phyloP scores from a whole-genome alignment of 1,140 invertebrate genomes.

The Matsumurasca onukii region DNA sequence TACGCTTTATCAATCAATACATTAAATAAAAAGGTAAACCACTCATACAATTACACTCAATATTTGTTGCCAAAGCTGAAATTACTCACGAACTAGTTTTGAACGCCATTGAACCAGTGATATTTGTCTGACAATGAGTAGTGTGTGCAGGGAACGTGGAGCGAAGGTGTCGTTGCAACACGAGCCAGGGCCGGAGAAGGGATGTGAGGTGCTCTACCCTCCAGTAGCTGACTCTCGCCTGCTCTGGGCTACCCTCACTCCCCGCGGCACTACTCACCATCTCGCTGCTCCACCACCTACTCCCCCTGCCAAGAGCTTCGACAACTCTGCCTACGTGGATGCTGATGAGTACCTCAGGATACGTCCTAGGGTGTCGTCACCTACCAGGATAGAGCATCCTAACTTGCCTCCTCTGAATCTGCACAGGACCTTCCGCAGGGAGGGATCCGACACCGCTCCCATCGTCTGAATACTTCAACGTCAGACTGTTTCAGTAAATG shows the following conservation, averaged over 20 bases:
- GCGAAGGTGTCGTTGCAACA: constrained; percentile 14
- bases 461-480: constrained; percentile 18
- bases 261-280: constrained; percentile 67
- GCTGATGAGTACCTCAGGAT: constrained; percentile 61
- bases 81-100: too few relatives aligned
- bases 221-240: constrained; percentile 62
- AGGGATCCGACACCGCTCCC: constrained; percentile 24
- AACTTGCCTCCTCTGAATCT: constrained; percentile 74
- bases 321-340: constrained; percentile 72
- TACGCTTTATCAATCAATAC: too few relatives aligned
- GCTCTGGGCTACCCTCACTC: constrained; percentile 80
- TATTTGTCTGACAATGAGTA: too few relatives aligned
- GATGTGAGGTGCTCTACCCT: constrained; percentile 55
- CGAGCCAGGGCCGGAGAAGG: constrained; percentile 39
- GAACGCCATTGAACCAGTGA: too few relatives aligned
- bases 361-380: constrained; percentile 66
- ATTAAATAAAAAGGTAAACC: too few relatives aligned
- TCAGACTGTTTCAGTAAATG: neutral
- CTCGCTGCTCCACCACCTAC: constrained; percentile 30
- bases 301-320: constrained; percentile 53
- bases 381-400: constrained; percentile 75
- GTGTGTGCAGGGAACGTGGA: constrained; percentile 36
- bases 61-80: too few relatives aligned
- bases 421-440: constrained; percentile 51
- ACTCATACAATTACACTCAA: too few relatives aligned